Evolutionary conservation across 2,797 vertebrate genomes (phyloP), one percentile per base, ranked within the genome.

Genomic region (Otolemur crassicaudatus): DNA sequence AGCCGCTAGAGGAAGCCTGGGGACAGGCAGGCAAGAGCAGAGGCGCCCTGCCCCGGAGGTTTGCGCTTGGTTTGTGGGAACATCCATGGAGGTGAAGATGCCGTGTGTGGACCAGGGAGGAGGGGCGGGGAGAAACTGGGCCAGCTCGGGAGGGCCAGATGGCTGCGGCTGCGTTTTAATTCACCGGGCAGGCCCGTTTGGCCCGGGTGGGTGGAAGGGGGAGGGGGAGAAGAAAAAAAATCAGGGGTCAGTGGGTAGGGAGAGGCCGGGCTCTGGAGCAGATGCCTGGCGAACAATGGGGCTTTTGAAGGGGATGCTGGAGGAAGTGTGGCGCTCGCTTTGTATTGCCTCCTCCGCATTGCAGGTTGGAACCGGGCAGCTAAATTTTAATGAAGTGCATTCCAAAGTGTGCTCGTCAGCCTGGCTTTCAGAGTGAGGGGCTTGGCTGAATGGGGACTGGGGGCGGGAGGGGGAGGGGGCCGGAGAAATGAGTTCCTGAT

Each of bases 241-340:
- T 1, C 91, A 90, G 93, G 98, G 99, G 99, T 99, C 99, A 99
- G 80, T 98, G 98, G 98, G 98, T 98, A 99, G 98, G 97, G 99
- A 99, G 99, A 98, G 99, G 98, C 99, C 98, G 98, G 99, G 99
- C 99, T 99, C 99, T 98, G 99, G 99, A 99, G 98, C 99, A 99
- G 99, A 99, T 99, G 99, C 99, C 99, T 97, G 98, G 98, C 91
- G 98, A 99, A 99, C 99, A 99, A 99, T 99, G 99, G 99, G 99
- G 99, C 99, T 99, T 99, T 99, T 99, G 99, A 99, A 98, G 98
- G 98, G 97, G 98, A 98, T 98, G 98, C 98, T 96, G 99, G 98
- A 99, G 99, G 99, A 99, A 99, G 99, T 98, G 99, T 99, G 99
- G 99, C 99, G 98, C 98, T 99, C 76, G 98, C 99, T 99, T 99